Conservation (phyloP, 2,888 invertebrate genomes). For the Drosophila seclusa region DNA sequence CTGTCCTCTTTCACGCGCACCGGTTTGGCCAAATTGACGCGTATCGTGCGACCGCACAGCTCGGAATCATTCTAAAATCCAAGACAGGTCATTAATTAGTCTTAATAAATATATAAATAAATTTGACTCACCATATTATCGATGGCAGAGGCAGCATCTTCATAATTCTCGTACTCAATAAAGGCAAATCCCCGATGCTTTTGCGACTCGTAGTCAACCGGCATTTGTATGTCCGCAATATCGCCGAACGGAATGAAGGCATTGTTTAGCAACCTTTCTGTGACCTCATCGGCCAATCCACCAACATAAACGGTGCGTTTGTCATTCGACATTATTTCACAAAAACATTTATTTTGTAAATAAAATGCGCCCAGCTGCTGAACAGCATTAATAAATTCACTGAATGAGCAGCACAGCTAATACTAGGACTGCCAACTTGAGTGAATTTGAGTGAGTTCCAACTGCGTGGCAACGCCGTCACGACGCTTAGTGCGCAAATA, state of each 20-base stretch:
- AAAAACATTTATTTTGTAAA: slow-evolving; percentile 47
- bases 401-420: slow-evolving; percentile 24
- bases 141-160: slow-evolving; percentile 99
- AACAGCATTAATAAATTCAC: background rate
- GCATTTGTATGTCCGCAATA: slow-evolving; percentile 97
- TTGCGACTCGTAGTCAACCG: slow-evolving; percentile 98
- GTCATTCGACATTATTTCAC: slow-evolving; percentile 86
- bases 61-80: slow-evolving; percentile 95
- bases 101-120: background rate
- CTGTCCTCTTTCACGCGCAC: slow-evolving; percentile 98
- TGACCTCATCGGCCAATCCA: slow-evolving; percentile 97
- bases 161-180: slow-evolving; percentile 98
- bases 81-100: background rate
- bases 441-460: background rate
- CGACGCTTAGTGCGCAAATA: background rate
- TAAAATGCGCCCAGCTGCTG: slow-evolving; percentile 35
- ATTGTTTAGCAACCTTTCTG: slow-evolving; percentile 96
- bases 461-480: slow-evolving; percentile 26
- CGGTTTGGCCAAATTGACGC: slow-evolving; percentile 98
- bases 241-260: slow-evolving; percentile 99
- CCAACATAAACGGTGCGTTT: slow-evolving; percentile 94
- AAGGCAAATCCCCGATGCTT: slow-evolving; percentile 99
- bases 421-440: slow-evolving; percentile 19
- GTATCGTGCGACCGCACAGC: slow-evolving; percentile 97
- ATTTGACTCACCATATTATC: slow-evolving; percentile 95